Evolutionary conservation across 1,140 invertebrate genomes (phyloP).

Genomic region (Aphaenogaster ashmeadi): DNA sequence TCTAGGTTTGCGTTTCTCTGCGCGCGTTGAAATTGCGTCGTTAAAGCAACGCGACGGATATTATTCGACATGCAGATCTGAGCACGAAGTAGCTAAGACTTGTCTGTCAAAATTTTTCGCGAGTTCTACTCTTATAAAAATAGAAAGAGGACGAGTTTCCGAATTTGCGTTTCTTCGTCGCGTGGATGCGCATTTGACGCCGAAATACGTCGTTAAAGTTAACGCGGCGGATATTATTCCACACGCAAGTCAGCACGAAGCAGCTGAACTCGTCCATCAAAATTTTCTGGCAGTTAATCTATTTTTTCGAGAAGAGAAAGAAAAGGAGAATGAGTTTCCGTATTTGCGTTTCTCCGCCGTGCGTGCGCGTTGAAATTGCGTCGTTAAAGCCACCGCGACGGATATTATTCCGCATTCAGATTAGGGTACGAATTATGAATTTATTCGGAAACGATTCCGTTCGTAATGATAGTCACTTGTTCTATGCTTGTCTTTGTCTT

Average conservation of each 20-base stretch:
- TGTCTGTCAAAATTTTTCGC: too few relatives aligned
- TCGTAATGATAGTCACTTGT: too few relatives aligned
- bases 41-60: too few relatives aligned
- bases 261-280: neutral
- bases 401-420: neutral
- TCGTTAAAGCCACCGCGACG: neutral
- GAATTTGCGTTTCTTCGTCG: neutral
- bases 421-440: too few relatives aligned
- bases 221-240: neutral
- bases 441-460: too few relatives aligned
- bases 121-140: too few relatives aligned
- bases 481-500: too few relatives aligned
- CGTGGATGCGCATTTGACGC: neutral
- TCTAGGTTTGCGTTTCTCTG: too few relatives aligned
- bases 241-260: neutral
- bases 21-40: too few relatives aligned
- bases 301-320: neutral
- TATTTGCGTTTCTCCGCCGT: neutral
- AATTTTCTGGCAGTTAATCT: neutral
- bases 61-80: too few relatives aligned
- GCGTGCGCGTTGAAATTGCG: neutral
- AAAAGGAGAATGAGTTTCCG: neutral
- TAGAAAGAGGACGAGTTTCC: neutral
- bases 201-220: neutral
- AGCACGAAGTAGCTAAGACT: too few relatives aligned